Conservation (phyloP, 2,797 vertebrate genomes). For the Myripristis murdjan region DNA sequence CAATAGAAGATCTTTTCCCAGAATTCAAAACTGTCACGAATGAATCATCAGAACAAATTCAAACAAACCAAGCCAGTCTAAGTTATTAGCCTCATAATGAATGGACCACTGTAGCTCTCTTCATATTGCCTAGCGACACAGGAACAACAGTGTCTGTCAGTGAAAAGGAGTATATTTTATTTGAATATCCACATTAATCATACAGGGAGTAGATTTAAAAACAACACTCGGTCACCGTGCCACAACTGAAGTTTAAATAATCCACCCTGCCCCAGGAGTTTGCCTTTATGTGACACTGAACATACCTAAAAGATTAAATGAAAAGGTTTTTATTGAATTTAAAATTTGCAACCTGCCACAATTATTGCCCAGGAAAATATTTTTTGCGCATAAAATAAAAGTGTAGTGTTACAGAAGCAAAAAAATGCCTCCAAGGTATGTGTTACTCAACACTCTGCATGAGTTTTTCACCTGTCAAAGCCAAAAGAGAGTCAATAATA, state of each 20-base stretch:
- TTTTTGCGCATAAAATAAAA: constrained; percentile 51
- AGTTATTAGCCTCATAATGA: neutral
- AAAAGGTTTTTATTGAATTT: constrained; percentile 23
- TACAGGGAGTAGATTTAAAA: constrained; percentile 14
- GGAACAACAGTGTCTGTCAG: constrained; percentile 29
- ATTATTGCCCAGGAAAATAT: constrained; percentile 37
- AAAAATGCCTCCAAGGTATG: constrained; percentile 52
- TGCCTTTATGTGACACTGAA: constrained; percentile 32
- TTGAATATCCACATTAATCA: constrained; percentile 56
- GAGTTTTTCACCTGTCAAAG: constrained; percentile 54
- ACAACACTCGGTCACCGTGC: constrained; percentile 15
- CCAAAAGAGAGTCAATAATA: constrained; percentile 60
- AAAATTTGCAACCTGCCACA: constrained; percentile 35
- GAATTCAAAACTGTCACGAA: constrained; percentile 12
- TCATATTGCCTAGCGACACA: constrained; percentile 16
- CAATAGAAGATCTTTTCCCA: neutral
- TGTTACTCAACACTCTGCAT: constrained; percentile 54
- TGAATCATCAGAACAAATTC: constrained; percentile 20
- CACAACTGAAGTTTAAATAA: constrained; percentile 28
- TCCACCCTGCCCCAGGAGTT: constrained; percentile 13
- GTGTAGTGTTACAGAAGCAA: constrained; percentile 68
- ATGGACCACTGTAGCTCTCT: constrained; percentile 6
- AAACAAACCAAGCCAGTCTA: constrained; percentile 29
- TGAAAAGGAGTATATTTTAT: constrained; percentile 33
- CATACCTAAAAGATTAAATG: constrained; percentile 19